Evolutionary conservation across 2,797 vertebrate species (phyloP), one percentile per base, ranked within the genome.

Genomic region (Emydoidea blandingii): DNA sequence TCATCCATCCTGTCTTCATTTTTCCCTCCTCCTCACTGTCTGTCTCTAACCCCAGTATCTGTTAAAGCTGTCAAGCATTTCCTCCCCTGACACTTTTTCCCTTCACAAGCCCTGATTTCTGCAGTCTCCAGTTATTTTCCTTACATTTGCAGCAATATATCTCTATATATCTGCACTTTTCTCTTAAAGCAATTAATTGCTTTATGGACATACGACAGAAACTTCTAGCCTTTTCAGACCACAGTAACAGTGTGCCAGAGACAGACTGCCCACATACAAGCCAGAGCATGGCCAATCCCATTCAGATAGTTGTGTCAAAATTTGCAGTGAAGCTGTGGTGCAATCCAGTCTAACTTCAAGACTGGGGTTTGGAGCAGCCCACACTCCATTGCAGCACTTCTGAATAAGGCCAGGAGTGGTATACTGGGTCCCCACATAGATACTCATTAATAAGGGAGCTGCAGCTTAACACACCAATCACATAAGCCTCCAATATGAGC

Each of bases 61-160:
- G 72, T 44, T 81, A 92, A 91, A 95, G 56, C 88, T 95, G 87
- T 83, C 83, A 92, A 94, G 90, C 68, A 89, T 37, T 80, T 72
- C 56, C 76, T 62, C 85, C 92, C 34, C 72, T 83, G 74, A 83
- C 72, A 57, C 82, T 83, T 92, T 65, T 89, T 50, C 93, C 81
- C 91, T 94, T 92, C 54, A 93, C 85, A 29, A 81, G 79, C 80
- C 90, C 90, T 87, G 34, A 72, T 15, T 44, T 74, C 65, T 85
- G 85, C 84, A 1, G 34, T 59, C 79, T 72, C 59, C 79, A 90
- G 47, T 34, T 81, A 29, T 8, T 74, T 52, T 80, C 80, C 82
- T 68, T 19, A 11, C 41, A 34, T 74, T 47, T 81, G 25, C 74
- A 92, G 44, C 37, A 52, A 8, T 34, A 25, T 59, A 29, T 4